These are phyloP conservation scores for Pycnomerus fuliginosus DNA, from an alignment of 2,888 invertebrate genomes.

Conservation along the genomic window DNA sequence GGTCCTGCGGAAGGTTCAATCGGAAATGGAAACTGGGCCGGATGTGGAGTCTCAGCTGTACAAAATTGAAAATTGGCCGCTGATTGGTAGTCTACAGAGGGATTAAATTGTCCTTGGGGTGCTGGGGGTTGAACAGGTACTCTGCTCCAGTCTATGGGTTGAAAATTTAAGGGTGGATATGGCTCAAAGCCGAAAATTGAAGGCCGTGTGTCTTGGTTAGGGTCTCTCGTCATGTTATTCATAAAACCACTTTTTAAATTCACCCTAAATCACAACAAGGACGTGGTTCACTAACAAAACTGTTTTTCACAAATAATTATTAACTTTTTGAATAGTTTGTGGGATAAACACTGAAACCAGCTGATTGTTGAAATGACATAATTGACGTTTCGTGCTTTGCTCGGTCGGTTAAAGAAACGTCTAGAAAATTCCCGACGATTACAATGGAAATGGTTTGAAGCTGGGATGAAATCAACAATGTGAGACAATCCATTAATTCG, in stretches of 20 bases:
- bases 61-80: conserved; percentile 30
- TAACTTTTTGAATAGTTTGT: conserved; percentile 16
- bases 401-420: conserved; percentile 10
- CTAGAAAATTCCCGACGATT: conserved; percentile 25
- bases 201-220: conserved; percentile 44
- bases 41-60: conserved; percentile 20
- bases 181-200: conserved; percentile 44
- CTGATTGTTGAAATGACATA: conserved; percentile 16
- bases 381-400: conserved; percentile 9
- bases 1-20: conserved; percentile 3
- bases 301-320: conserved; percentile 3
- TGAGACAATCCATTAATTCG: too few species aligned
- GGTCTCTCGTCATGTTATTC: conserved; percentile 43
- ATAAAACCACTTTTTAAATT: conserved; percentile 25
- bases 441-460: too few species aligned
- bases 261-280: conserved; percentile 7
- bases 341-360: too few species aligned
- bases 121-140: conserved; percentile 11
- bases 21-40: conserved; percentile 40
- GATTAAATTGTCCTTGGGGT: conserved; percentile 12
- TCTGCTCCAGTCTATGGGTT: conserved; percentile 28
- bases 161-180: conserved; percentile 35
- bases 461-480: neutral
- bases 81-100: conserved; percentile 9
- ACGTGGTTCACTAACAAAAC: too few species aligned